Base-by-base conservation (phyloP, 2,888 invertebrate genomes). In the Harpagoxenus sublaevis region DNA sequence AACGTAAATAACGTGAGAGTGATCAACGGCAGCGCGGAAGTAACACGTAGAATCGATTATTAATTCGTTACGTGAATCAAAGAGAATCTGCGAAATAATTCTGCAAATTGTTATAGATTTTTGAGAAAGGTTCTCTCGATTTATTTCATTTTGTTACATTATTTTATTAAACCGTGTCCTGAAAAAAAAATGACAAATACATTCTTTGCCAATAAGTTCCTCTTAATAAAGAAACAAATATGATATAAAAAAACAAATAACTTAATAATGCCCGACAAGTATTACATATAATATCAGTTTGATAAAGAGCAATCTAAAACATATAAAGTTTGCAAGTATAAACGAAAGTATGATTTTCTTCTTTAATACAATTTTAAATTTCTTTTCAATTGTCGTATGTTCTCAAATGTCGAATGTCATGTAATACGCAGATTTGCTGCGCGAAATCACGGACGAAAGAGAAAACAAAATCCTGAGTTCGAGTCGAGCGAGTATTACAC, bases 1-100 rank as follows among this genome's bases (percentile, higher is more conserved):
- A 60, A 73, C 48, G 74, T 89, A 83, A 85, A 90, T 85, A 83
- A 70, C 60, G 60, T n/a, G 57, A 48, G 4, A 28, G 23, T 42
- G 79, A 55, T 82, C 63, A 51, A 63, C 12, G 31, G 35, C 28
- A 48, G 31, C 31, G 53, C 62, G 42, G 78, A 51, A 63, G 62
- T 74, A 48, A 45, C 48, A 74, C 8, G 23, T 81, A 68, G 48
- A 48, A 74, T 63, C 28, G 51, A 51, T 39, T 53, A 45, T 63
- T 63, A 42, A 77, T 45, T 48, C 3, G 28, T 78, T 57, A 31
- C 45, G 23, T 31, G 18, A 35, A n/a, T 79, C 63, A n/a, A 78
- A 35, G 4, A 66, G 28, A 51, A 42, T 68, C 18, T 45, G 42
- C 35, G 42, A 78, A 66, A 53, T 78, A 18, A 60, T 2, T 48